Evolutionary conservation across 1,140 invertebrate genomes (phyloP).

Genomic region (Drosophila subobscura): DNA sequence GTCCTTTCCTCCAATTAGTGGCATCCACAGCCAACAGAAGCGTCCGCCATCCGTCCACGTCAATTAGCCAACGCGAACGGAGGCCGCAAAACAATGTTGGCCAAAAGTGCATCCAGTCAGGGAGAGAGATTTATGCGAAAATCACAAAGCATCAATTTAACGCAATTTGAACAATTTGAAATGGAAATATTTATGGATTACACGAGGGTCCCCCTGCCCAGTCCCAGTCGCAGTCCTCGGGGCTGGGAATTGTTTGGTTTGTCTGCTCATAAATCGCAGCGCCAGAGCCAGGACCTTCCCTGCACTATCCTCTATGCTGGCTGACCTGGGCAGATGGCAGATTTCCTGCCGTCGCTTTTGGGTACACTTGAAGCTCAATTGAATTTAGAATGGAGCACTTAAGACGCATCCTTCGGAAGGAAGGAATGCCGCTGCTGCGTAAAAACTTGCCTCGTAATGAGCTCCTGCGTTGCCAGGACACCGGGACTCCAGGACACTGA

Average conservation of each 20-base stretch:
- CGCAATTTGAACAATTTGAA: constrained; percentile 45
- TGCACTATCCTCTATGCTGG: neutral
- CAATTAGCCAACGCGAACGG: too few species aligned
- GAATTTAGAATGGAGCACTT: constrained; percentile 73
- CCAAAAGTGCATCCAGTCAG: constrained; percentile 34
- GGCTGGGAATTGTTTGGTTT: neutral
- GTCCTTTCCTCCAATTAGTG: too few species aligned
- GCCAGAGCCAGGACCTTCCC: too few species aligned
- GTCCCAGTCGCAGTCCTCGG: constrained; percentile 12
- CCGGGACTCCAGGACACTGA: constrained; percentile 29
- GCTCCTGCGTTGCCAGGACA: constrained; percentile 64
- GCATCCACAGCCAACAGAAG: constrained; percentile 1
- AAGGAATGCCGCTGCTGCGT: constrained; percentile 29
- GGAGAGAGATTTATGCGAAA: constrained; percentile 52
- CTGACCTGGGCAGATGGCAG: constrained; percentile 26
- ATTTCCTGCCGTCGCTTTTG: constrained; percentile 58
- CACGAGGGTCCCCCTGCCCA: constrained; percentile 18
- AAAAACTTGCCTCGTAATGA: constrained; percentile 65
- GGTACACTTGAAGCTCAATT: constrained; percentile 76
- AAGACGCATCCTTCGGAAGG: constrained; percentile 51
- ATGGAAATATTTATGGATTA: constrained; percentile 59
- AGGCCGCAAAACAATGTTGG: constrained; percentile 40
- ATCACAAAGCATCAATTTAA: constrained; percentile 49
- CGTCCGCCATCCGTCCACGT: constrained; percentile 1
- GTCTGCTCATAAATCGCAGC: constrained; percentile 10